A percentile compares a stretch with the other conserved stretches of the same genome.
Conservation (phyloP, 2,797 vertebrate genomes). For the Hephaestus fuliginosus region DNA sequence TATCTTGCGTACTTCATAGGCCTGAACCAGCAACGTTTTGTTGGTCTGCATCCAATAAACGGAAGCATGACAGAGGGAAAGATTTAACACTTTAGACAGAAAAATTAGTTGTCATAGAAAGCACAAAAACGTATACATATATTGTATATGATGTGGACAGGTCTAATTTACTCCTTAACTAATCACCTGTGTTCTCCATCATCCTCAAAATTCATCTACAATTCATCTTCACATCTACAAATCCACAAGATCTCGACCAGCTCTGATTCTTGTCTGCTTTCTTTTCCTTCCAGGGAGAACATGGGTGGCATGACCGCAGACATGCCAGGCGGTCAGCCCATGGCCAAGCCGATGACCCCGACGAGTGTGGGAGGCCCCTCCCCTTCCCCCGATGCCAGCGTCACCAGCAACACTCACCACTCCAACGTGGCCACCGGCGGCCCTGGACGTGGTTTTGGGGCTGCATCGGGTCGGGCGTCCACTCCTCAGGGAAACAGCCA, state of each 20-base stretch:
- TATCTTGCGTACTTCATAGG: neutral
- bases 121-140: too few species aligned
- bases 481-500: slow-evolving; percentile 93
- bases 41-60: too few species aligned
- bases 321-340: slow-evolving; percentile 83
- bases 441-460: slow-evolving; percentile 88
- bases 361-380: slow-evolving; percentile 88
- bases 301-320: slow-evolving; percentile 89
- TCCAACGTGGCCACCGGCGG: slow-evolving; percentile 84
- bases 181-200: too few species aligned
- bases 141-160: neutral
- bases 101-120: too few species aligned
- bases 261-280: neutral
- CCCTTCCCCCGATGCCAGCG: slow-evolving; percentile 87
- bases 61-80: too few species aligned
- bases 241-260: too few species aligned
- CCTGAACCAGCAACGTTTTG: neutral
- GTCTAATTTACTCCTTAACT: neutral
- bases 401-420: slow-evolving; percentile 90
- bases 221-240: neutral
- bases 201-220: neutral
- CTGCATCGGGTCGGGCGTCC: slow-evolving; percentile 85
- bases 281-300: slow-evolving; percentile 87
- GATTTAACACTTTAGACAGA: too few species aligned
- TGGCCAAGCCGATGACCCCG: slow-evolving; percentile 90